Base-by-base conservation (phyloP, 2,888 invertebrate genomes). In the Acleris laterana region DNA sequence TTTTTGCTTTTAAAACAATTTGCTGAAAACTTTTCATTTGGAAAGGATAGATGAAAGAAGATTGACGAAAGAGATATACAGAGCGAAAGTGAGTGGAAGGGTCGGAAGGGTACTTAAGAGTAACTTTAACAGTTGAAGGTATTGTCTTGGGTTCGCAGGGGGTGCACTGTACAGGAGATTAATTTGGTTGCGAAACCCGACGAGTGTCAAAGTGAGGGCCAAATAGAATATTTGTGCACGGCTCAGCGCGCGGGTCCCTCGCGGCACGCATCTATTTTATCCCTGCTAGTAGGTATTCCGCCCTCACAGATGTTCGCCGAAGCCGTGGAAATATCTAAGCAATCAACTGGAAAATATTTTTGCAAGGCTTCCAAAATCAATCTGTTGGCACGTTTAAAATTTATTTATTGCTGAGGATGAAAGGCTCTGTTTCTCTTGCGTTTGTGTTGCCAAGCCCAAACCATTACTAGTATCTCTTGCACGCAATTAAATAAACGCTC, bases 221-320 rank as follows among this genome's bases (percentile, higher is more conserved):
- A 55, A 55, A 55, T 55, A 48, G 48, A 55, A 62, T 55, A 55
- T 62, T 49, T 55, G 42, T 22, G 28, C 53, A 17, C 38, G 55
- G 53, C 46, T 55, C 62, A 52, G 25, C 44, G 61, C 56, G 16
- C 56, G 17, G 44, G 22, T 22, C 57, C 46, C 25, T n/a, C 57
- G 22, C 25, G 22, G 16, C 20, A 17, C 57, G 17, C 25, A 46
- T 46, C 16, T 38, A 42, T 44, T 53, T 61, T 28, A 44, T 62
- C 28, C 16, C 19, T 19, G 44, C 42, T 19, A 22, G 57, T n/a
- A n/a, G n/a, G n/a, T 57, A 11, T 46, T 16, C 17, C 44, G 38
- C 38, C 19, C 38, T 6, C 53, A 16, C 20, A 20, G 38, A 11
- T 20, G 38, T 13, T 55, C 38, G 16, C 16, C n/a, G 16, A 56